Percentiles rank a stretch among this genome's conserved stretches.
Evolutionary conservation across 30 jellyfish, hydroid and myxozoan species (phyloP).

Genomic region (Rhopilema esculentum): DNA sequence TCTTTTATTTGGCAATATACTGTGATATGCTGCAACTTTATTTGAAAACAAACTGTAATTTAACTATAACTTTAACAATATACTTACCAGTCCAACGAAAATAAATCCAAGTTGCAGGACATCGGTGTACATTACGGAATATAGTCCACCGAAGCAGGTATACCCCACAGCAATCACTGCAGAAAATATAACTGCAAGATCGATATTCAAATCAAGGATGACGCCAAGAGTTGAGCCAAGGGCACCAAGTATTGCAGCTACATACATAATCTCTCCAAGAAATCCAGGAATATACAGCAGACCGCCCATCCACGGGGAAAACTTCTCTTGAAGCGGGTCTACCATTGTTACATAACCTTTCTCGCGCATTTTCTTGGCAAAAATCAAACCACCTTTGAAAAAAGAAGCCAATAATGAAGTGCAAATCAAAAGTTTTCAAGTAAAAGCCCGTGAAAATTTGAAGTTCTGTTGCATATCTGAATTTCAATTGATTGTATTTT

Average conservation of each 20-base stretch:
- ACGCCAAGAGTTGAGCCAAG: conserved; percentile 94
- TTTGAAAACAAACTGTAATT: background rate
- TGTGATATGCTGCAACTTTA: too few relatives aligned
- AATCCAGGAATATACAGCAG: conserved; percentile 90
- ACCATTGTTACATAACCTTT: conserved; percentile 90
- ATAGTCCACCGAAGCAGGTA: conserved; percentile 94
- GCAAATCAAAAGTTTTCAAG: background rate
- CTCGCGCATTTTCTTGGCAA: conserved; percentile 89
- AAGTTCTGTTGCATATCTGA: background rate
- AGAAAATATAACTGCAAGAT: conserved; percentile 78
- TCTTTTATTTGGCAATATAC: too few relatives aligned
- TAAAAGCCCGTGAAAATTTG: too few relatives aligned
- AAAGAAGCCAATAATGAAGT: background rate
- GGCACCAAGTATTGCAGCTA: conserved; percentile 93
- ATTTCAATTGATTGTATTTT: too few relatives aligned
- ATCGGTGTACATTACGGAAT: conserved; percentile 91
- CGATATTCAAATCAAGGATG: conserved; percentile 74
- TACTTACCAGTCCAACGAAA: conserved; percentile 89
- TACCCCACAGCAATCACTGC: conserved; percentile 85
- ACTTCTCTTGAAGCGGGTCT: conserved; percentile 93
- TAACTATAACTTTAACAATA: background rate
- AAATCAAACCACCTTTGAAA: conserved; percentile 83
- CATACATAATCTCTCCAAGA: conserved; percentile 92
- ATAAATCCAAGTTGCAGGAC: conserved; percentile 86
- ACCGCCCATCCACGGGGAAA: conserved; percentile 94